phyloP scores from a whole-genome alignment of 2,888 invertebrate species.

The Plagodis pulveraria region DNA sequence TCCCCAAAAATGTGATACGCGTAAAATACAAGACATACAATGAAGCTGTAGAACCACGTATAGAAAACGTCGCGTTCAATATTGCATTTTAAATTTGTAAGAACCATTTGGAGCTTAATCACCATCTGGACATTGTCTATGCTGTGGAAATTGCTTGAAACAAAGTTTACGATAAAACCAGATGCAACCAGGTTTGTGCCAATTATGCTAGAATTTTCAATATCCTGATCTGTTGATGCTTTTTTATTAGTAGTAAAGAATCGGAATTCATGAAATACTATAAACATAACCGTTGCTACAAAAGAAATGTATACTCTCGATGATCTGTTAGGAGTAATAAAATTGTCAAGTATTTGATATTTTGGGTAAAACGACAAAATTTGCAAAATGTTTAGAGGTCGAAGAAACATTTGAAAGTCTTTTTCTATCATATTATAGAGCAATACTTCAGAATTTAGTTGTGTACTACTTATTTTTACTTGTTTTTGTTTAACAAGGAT shows the following conservation, averaged over 20 bases:
- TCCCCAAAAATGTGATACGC: neutral
- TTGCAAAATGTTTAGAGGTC: slow-evolving; percentile 17
- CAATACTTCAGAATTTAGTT: slow-evolving; percentile 5
- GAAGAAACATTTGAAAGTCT: slow-evolving; percentile 13
- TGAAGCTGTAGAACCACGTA: slow-evolving; percentile 6
- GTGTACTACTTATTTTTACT: too few relatives aligned
- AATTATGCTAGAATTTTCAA: neutral
- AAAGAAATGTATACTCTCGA: neutral
- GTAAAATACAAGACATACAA: neutral
- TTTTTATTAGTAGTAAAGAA: neutral
- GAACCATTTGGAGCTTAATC: slow-evolving; percentile 9
- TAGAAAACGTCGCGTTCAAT: slow-evolving; percentile 2
- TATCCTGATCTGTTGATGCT: neutral
- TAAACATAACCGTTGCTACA: neutral
- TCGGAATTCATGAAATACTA: neutral
- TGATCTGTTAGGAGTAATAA: slow-evolving; percentile 11
- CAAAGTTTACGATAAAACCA: slow-evolving; percentile 10
- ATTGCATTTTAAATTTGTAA: slow-evolving; percentile 3
- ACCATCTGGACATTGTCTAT: slow-evolving; percentile 10
- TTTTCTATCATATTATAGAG: slow-evolving; percentile 9
- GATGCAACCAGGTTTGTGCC: neutral
- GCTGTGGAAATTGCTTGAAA: neutral
- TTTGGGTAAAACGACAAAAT: slow-evolving; percentile 8
- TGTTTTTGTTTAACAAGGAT: neutral
- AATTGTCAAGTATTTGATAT: slow-evolving; percentile 18